Evolutionary conservation across 2,797 vertebrate genomes (phyloP), one percentile per base, ranked within the genome.

Genomic region (Brotula barbata): DNA sequence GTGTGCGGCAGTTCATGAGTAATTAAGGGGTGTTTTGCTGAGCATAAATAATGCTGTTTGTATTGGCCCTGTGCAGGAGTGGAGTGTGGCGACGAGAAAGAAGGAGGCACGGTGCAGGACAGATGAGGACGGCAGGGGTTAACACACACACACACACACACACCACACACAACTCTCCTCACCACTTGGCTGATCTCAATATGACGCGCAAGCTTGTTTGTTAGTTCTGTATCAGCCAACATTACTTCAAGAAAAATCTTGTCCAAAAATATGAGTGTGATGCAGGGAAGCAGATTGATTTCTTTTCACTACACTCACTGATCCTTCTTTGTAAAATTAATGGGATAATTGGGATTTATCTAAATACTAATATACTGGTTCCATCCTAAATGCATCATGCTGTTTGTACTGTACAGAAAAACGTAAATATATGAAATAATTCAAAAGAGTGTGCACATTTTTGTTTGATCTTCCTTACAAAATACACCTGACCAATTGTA

Each of bases 11-110:
- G 92, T 93, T 95, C 94, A 95, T 94, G 92, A 95, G 95, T 98
- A 98, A 98, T 98, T 98, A 99, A 97, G 94, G 92, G 94, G 92
- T 95, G 95, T 97, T 98, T 97, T 95, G 92, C 95, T 61, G 90
- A 94, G 94, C 94, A 98, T 99, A 96, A 98, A 98, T 98, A 98
- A 99, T 97, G 95, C 95, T 94, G 95, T 98, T 98, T 97, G 94
- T 95, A 93, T 94, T 96, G 92, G 92, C 91, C 92, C 91, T 91
- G 83, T 89, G 92, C 92, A 94, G 93, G 91, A 94, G 90, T 82
- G 87, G 90, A 87, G 89, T 82, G 85, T 64, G 22, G 66, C 73
- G 71, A 73, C 59, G 58, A 62, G 68, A 76, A 85, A 87, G 81
- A 80, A 85, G 89, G 74, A 42, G 49, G 66, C 40, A 6, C 9